Base-by-base conservation (phyloP, 2,797 vertebrate genomes). In the Rhynchonycteris naso region DNA sequence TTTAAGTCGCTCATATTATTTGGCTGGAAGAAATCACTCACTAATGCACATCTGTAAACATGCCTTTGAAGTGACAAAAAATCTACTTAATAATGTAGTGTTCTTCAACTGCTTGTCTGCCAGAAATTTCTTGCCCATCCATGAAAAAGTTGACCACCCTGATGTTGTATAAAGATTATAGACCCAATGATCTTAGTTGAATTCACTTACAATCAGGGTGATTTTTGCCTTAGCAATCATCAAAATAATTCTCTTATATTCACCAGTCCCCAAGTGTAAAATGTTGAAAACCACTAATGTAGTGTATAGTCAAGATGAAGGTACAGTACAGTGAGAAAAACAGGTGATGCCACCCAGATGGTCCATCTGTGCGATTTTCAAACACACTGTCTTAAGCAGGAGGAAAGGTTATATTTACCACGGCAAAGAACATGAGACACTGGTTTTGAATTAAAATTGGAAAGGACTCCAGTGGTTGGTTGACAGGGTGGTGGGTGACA, bases 11-110 rank as follows among this genome's bases (percentile, higher is more conserved):
- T 88, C 33, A 69, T 50, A 10, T 43, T 80, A 54, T 80, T 80
- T 90, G 28, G 12, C 19, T 68, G 28, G 72, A 87, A 80, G 71
- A 88, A 93, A 58, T 84, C 16, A 75, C 54, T 59, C 47, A 14
- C n/a, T n/a, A 88, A 90, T 90, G 68, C 88, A 15, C 68, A 63
- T 72, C 19, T 91, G 12, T 52, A 90, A 75, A 74, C 47, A 78
- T n/a, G 7, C 24, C 22, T 54, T 72, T 63, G 80, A 94, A 92
- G 33, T 43, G 21, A 87, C 22, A 58, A 28, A 22, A 69, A 12
- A 13, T 13, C 47, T 38, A 50, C 43, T 43, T 43, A 43, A 43
- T 43, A 43, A 43, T 43, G 43, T 43, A 43, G 43, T 43, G 43
- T 43, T 43, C 8, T 43, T 43, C 43, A 43, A 43, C 43, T 43